Evolutionary conservation across 2,888 invertebrate species (phyloP).

Genomic region (Chalcis sispes): DNA sequence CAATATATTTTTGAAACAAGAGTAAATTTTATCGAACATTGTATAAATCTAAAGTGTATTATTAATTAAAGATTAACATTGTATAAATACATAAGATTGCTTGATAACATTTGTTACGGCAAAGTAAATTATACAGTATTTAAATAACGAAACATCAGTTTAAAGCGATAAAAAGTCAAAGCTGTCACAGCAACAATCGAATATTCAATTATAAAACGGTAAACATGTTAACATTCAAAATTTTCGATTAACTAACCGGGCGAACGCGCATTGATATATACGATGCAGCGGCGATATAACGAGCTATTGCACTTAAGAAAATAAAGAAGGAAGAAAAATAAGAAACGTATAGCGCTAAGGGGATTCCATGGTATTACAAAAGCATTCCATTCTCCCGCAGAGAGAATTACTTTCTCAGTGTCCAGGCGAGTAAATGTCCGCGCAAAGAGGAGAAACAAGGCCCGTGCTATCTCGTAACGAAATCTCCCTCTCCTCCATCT

Average conservation of each 20-base stretch:
- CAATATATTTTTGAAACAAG: too few species aligned
- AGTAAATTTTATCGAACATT: too few species aligned
- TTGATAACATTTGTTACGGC: too few species aligned
- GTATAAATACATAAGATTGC: too few species aligned
- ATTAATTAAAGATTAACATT: too few species aligned
- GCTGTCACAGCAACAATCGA: too few species aligned
- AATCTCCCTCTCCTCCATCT: constrained; percentile 7
- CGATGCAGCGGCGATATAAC: not conserved
- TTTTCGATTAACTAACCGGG: constrained; percentile 4
- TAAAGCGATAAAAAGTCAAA: too few species aligned
- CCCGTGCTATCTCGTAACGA: constrained; percentile 46
- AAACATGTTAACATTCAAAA: too few species aligned
- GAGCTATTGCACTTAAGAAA: constrained; percentile 1
- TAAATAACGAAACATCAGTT: too few species aligned
- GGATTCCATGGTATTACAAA: constrained; percentile 41
- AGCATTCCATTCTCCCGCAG: constrained; percentile 44
- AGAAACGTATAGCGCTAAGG: constrained; percentile 29
- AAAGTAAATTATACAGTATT: too few species aligned
- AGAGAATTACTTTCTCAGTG: constrained; percentile 49
- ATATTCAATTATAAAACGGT: too few species aligned
- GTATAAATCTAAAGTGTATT: too few species aligned
- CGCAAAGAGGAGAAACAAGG: constrained; percentile 37
- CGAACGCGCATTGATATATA: not conserved
- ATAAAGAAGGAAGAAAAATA: constrained; percentile 8
- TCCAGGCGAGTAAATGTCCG: constrained; percentile 42